Percentiles rank a stretch among this genome's conserved stretches.
Conservation (phyloP, 2,797 vertebrate genomes). For the Peromyscus eremicus region DNA sequence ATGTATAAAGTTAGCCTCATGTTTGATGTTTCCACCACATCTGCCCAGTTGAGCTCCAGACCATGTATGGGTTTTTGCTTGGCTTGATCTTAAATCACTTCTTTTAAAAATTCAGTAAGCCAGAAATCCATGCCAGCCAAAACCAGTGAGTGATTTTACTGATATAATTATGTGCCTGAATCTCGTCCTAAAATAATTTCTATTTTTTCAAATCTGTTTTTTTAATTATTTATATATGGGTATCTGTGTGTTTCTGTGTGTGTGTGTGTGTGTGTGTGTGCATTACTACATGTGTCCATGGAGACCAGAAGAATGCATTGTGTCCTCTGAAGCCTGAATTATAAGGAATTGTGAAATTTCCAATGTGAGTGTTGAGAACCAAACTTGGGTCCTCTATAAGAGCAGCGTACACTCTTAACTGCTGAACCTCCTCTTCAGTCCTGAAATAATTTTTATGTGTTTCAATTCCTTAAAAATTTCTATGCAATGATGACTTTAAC, state of each 20-base stretch:
- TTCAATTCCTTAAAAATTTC: constrained; percentile 5
- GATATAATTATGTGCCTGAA: neutral
- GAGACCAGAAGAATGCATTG: neutral
- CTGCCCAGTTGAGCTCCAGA: neutral
- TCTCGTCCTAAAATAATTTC: neutral
- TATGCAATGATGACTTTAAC: neutral
- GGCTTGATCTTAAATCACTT: constrained; percentile 1
- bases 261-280: no score
- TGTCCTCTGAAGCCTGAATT: neutral
- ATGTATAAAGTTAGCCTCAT: neutral
- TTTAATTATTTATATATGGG: neutral
- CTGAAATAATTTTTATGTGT: neutral
- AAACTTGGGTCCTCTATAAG: neutral
- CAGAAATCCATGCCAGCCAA: neutral
- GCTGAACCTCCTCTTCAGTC: neutral
- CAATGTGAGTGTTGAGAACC: neutral
- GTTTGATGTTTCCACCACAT: neutral
- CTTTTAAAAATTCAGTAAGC: constrained; percentile 19
- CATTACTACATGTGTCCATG: neutral
- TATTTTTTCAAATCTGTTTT: neutral
- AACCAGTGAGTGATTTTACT: neutral
- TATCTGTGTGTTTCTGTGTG: neutral
- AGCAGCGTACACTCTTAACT: neutral
- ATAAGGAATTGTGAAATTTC: no score
- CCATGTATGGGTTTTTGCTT: neutral